phyloP scores from a whole-genome alignment of 2,797 vertebrate genomes.

The Gambelia wislizenii region DNA sequence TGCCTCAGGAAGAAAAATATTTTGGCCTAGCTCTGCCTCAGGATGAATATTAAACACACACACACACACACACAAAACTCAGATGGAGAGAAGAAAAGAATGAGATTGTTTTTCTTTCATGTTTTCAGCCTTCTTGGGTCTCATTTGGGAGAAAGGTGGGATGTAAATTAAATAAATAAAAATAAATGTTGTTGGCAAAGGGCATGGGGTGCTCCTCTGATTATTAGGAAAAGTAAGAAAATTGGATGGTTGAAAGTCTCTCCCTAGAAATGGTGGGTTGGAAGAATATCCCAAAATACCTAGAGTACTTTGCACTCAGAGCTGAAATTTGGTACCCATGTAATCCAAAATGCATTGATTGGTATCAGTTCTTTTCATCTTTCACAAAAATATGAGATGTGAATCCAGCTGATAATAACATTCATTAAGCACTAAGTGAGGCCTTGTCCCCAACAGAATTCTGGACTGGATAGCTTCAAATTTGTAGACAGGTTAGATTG shows the following conservation, averaged over 20 bases:
- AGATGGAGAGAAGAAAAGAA: not conserved
- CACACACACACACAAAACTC: accelerated
- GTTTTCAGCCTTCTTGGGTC: too few species aligned
- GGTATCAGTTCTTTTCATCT: not conserved
- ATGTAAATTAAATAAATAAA: too few species aligned
- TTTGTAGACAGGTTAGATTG: not conserved
- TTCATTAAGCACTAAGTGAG: not conserved
- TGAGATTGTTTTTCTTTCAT: too few species aligned
- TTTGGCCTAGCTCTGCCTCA: not conserved
- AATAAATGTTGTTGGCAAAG: not conserved
- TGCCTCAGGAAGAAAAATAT: too few species aligned
- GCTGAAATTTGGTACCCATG: not conserved
- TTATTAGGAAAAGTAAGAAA: not conserved
- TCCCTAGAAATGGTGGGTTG: not conserved
- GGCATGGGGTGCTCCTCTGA: not conserved
- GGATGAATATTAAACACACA: not conserved
- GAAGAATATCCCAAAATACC: not conserved
- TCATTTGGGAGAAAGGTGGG: not conserved
- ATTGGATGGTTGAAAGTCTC: not conserved
- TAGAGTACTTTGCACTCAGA: not conserved
- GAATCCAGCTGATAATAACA: not conserved
- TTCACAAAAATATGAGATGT: not conserved
- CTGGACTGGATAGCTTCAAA: not conserved
- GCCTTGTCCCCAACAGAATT: not conserved
- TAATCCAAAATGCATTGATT: not conserved